Conservation (phyloP, 2,113 vertebrate genomes). For the Neolamprologus tretocephalus region DNA sequence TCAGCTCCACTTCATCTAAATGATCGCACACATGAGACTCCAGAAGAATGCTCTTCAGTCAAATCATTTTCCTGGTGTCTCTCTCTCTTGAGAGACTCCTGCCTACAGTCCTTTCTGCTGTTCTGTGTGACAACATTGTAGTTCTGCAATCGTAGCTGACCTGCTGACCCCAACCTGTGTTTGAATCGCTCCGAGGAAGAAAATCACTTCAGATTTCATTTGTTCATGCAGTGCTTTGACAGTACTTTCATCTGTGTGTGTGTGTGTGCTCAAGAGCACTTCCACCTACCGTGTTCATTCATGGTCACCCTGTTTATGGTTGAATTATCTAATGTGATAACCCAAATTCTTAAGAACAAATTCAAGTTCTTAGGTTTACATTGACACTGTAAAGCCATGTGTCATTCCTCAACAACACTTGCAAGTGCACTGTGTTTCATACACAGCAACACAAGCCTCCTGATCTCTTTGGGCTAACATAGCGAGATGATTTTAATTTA, state of each 20-base stretch:
- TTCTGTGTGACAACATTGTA: not conserved
- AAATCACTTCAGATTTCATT: conserved; percentile 5
- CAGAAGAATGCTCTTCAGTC: not conserved
- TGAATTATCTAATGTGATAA: not conserved
- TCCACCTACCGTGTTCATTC: not conserved
- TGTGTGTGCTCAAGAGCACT: not conserved
- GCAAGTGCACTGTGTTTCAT: not conserved
- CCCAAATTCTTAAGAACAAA: not conserved
- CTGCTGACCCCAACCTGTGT: not conserved
- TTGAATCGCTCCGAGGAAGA: not conserved
- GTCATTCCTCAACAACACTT: not conserved
- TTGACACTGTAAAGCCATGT: not conserved
- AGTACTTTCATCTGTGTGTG: not conserved
- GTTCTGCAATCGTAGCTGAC: not conserved
- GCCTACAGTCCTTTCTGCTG: not conserved
- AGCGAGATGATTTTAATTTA: not conserved
- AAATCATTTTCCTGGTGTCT: not conserved
- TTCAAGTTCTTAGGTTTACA: not conserved
- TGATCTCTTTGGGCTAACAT: not conserved
- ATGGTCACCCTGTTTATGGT: conserved; percentile 3
- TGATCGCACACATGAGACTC: not conserved
- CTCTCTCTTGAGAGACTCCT: not conserved
- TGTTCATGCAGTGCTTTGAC: not conserved
- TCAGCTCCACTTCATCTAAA: not conserved
- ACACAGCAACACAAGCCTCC: not conserved